phyloP scores from a whole-genome alignment of 2,797 vertebrate species.

The Zalophus californianus region DNA sequence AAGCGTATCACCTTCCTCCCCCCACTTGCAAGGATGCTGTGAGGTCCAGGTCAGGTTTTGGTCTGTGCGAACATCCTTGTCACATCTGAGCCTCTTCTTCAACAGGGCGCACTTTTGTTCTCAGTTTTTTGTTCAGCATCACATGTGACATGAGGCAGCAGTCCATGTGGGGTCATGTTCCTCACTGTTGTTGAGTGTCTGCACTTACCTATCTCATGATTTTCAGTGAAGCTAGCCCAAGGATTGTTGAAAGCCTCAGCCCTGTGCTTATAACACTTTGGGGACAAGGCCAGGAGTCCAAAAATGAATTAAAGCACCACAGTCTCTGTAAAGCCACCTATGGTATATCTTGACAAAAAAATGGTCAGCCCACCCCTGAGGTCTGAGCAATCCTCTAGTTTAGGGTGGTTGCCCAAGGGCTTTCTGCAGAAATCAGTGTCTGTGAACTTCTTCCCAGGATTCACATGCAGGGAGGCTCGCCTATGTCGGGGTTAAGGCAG shows the following conservation, averaged over 20 bases:
- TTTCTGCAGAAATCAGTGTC: background rate
- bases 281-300: background rate
- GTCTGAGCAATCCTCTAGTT: background rate
- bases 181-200: fast-evolving
- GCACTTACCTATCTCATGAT: background rate
- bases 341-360: background rate
- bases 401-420: no score
- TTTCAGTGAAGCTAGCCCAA: background rate
- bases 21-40: fast-evolving
- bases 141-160: background rate
- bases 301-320: fast-evolving
- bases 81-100: background rate
- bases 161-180: fast-evolving
- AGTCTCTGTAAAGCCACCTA: background rate
- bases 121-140: no score
- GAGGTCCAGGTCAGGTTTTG: background rate
- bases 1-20: fast-evolving
- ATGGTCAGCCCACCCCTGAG: background rate
- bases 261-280: background rate
- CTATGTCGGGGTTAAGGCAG: fast-evolving
- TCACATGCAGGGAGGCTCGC: background rate
- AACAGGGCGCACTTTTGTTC: background rate
- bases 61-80: no score
- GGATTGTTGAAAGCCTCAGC: background rate
- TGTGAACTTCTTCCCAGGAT: background rate